phyloP scores from a whole-genome alignment of 1,140 invertebrate genomes.

The Anastrepha obliqua region DNA sequence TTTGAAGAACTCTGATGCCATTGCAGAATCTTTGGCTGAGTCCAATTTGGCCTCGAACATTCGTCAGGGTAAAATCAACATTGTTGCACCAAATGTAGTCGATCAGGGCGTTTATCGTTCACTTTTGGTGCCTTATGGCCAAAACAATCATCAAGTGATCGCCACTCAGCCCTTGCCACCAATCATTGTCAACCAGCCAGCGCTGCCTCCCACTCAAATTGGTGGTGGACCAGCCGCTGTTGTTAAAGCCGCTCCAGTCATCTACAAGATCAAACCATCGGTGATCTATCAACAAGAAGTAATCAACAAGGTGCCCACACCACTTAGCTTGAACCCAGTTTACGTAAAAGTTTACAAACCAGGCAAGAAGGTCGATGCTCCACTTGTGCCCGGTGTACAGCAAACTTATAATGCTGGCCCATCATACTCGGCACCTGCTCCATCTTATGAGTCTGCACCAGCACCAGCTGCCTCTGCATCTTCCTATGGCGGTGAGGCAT shows the following conservation, averaged over 20 bases:
- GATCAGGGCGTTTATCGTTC: constrained; percentile 71
- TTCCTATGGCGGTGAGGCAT: constrained; percentile 58
- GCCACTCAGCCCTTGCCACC: constrained; percentile 71
- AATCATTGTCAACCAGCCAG: constrained; percentile 71
- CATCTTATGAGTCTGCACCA: constrained; percentile 61
- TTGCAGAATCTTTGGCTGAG: constrained; percentile 69
- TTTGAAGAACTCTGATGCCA: constrained; percentile 71
- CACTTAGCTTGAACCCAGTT: constrained; percentile 70
- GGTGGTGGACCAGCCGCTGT: constrained; percentile 71
- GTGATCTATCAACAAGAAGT: constrained; percentile 73
- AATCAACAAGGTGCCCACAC: constrained; percentile 72
- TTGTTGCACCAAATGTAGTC: constrained; percentile 70
- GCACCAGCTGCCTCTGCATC: constrained; percentile 63
- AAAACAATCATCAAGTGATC: constrained; percentile 71
- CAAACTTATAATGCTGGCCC: constrained; percentile 59
- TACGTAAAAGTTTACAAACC: constrained; percentile 73
- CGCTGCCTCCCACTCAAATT: constrained; percentile 67
- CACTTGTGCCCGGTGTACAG: constrained; percentile 67
- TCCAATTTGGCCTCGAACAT: constrained; percentile 69
- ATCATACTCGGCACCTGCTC: constrained; percentile 58
- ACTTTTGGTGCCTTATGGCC: constrained; percentile 68
- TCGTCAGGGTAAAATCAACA: constrained; percentile 71
- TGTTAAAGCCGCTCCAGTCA: constrained; percentile 70
- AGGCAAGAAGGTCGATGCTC: constrained; percentile 71
- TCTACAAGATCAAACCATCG: constrained; percentile 71